phyloP scores from a whole-genome alignment of 2,888 invertebrate genomes.

The Ernsta delagoae region DNA sequence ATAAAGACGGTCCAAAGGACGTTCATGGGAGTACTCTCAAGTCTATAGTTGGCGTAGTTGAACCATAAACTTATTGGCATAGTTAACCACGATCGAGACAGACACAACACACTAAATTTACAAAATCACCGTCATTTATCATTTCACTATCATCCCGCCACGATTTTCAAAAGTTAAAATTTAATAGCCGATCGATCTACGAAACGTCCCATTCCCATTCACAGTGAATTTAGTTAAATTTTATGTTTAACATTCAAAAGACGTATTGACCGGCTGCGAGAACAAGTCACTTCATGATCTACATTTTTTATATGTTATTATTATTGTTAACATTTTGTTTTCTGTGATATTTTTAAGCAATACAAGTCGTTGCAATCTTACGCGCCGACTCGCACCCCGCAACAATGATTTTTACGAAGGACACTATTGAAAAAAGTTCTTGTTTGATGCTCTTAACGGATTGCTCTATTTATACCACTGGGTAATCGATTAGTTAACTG shows the following conservation, averaged over 20 bases:
- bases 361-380: slow-evolving; percentile 64
- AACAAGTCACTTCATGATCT: slow-evolving; percentile 71
- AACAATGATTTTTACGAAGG: neutral
- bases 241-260: slow-evolving; percentile 43
- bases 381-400: slow-evolving; percentile 44
- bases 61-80: slow-evolving; percentile 33
- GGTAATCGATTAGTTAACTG: slow-evolving; percentile 3
- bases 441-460: neutral
- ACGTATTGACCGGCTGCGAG: slow-evolving; percentile 23
- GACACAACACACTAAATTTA: slow-evolving; percentile 76
- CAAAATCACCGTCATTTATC: slow-evolving; percentile 59
- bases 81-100: slow-evolving; percentile 56
- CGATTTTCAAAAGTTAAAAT: slow-evolving; percentile 23
- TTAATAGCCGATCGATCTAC: slow-evolving; percentile 36
- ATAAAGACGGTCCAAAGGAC: slow-evolving; percentile 5
- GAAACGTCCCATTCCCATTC: slow-evolving; percentile 51
- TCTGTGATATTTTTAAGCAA: slow-evolving; percentile 72
- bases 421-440: neutral
- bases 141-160: slow-evolving; percentile 45
- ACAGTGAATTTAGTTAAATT: slow-evolving; percentile 56
- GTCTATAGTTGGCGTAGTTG: slow-evolving; percentile 38
- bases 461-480: neutral
- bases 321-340: slow-evolving; percentile 65
- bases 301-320: slow-evolving; percentile 70
- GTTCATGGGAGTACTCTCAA: slow-evolving; percentile 7